Evolutionary conservation across 2,797 vertebrate genomes (phyloP).

Genomic region (Labeo calbasu): DNA sequence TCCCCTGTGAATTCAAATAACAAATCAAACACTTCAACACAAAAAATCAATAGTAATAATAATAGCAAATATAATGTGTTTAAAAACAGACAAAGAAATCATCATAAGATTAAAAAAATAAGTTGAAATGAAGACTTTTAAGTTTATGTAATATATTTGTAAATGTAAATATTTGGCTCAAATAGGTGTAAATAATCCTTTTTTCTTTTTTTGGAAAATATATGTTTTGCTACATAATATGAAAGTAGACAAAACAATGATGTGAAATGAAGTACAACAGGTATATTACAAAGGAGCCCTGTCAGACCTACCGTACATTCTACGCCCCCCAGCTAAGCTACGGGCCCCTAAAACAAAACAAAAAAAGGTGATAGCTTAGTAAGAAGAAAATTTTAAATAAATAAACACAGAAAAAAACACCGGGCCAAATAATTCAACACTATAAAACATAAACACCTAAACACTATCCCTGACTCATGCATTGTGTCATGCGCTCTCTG

Average conservation of each 20-base stretch:
- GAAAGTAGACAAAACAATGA: slow-evolving; percentile 71
- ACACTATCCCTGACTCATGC: slow-evolving; percentile 68
- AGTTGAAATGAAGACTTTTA: not conserved
- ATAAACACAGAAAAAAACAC: not conserved
- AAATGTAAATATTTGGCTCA: not conserved
- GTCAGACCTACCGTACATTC: slow-evolving; percentile 85
- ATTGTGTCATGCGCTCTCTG: slow-evolving; percentile 57
- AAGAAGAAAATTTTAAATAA: slow-evolving; percentile 67
- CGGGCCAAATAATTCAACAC: slow-evolving; percentile 56
- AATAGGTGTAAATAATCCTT: not conserved
- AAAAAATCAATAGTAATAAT: not conserved
- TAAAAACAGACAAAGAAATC: not conserved
- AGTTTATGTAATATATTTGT: not conserved
- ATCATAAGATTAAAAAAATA: not conserved
- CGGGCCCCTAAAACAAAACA: slow-evolving; percentile 76
- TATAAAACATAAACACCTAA: slow-evolving; percentile 65
- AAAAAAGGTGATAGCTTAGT: slow-evolving; percentile 77
- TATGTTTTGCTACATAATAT: not conserved
- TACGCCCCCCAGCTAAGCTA: slow-evolving; percentile 85
- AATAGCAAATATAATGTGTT: not conserved
- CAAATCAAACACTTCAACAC: slow-evolving; percentile 55
- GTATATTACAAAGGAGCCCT: slow-evolving; percentile 75
- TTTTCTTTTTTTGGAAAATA: not conserved
- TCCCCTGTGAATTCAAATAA: slow-evolving; percentile 62
- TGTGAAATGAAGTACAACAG: slow-evolving; percentile 73